Evolutionary conservation across 2,113 vertebrate species (phyloP).

Genomic region (Choloepus hoffmanni): DNA sequence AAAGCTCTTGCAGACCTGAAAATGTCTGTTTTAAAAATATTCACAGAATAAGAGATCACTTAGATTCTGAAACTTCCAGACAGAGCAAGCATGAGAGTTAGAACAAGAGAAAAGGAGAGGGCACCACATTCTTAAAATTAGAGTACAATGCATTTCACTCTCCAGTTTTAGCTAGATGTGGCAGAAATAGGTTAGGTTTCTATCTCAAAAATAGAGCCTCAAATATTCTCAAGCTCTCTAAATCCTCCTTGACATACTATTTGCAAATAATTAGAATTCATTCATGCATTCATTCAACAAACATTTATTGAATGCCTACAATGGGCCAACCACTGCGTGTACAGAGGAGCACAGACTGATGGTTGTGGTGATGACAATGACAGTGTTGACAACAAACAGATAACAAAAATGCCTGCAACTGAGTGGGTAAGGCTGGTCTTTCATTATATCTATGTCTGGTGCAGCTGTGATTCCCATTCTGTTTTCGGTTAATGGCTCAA

Average conservation of each 20-base stretch:
- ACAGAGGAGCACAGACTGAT: not conserved
- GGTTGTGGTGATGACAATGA: not conserved
- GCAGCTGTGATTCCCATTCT: not conserved
- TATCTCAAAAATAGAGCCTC: slow-evolving; percentile 34
- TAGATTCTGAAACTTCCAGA: not conserved
- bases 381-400: not conserved
- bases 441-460: not conserved
- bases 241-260: not conserved
- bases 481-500: not conserved
- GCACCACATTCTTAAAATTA: not conserved
- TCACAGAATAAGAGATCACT: not conserved
- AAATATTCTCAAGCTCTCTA: not conserved
- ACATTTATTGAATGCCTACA: not conserved
- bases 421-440: not conserved
- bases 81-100: not conserved
- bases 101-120: not conserved
- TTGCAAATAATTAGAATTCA: slow-evolving; percentile 33
- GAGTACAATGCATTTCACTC: not conserved
- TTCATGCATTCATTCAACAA: not conserved
- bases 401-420: not conserved
- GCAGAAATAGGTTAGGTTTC: not conserved
- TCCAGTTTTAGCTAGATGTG: not conserved
- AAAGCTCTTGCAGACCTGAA: not conserved
- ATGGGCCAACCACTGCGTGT: not conserved
- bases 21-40: not conserved